Conservation (phyloP, 2,888 invertebrate genomes). For the Atethmia centrago region DNA sequence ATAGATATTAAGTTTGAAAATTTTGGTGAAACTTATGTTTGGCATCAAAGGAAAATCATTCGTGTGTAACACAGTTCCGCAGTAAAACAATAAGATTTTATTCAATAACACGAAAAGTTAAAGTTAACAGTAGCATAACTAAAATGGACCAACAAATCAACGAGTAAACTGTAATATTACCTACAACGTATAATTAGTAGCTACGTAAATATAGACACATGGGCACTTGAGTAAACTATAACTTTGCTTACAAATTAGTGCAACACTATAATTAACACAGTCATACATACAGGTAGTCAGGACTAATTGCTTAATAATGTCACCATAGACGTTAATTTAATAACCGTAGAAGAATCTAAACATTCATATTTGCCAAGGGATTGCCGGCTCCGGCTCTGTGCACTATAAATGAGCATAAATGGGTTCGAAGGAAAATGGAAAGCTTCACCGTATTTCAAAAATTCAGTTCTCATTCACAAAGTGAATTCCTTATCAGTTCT, state of each 20-base stretch:
- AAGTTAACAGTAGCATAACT: background rate
- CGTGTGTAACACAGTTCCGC: background rate
- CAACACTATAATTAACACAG: slow-evolving; percentile 51
- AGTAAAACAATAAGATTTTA: background rate
- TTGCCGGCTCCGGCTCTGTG: slow-evolving; percentile 13
- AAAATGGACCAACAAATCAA: slow-evolving; percentile 27
- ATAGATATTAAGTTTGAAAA: background rate
- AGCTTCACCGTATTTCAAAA: slow-evolving; percentile 10
- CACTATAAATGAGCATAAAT: slow-evolving; percentile 31
- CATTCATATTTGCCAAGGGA: slow-evolving; percentile 20
- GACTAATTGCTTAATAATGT: slow-evolving; percentile 53
- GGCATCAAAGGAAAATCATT: background rate
- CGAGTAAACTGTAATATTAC: slow-evolving; percentile 43
- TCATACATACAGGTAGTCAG: slow-evolving; percentile 28
- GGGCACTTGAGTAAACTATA: slow-evolving; percentile 2
- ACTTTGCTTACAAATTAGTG: slow-evolving; percentile 34
- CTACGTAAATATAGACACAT: slow-evolving; percentile 12
- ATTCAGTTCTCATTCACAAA: slow-evolving; percentile 32
- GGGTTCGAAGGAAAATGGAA: slow-evolving; percentile 7
- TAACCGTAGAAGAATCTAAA: slow-evolving; percentile 23
- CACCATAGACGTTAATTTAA: slow-evolving; percentile 21
- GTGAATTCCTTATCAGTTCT: slow-evolving; percentile 33
- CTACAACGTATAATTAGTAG: slow-evolving; percentile 27
- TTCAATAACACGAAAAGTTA: background rate
- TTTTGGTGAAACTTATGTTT: background rate